A percentile compares a stretch with the other conserved stretches of the same genome.
These are phyloP conservation scores for Orycteropus afer DNA, from an alignment of 2,113 vertebrate genomes.

Conservation along the genomic window DNA sequence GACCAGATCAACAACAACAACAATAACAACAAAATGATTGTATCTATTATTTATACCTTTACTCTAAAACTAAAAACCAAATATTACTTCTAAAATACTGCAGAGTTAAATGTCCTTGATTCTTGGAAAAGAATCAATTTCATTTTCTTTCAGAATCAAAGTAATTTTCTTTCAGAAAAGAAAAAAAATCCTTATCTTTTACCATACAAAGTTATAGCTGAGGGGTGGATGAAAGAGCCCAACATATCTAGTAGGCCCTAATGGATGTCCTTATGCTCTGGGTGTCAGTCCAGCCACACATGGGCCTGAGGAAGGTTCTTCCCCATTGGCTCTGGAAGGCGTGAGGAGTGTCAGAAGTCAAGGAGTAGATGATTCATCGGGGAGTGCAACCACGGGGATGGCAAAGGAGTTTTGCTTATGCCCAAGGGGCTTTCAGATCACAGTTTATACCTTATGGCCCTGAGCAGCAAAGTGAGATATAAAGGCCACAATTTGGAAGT, in stretches of 20 bases:
- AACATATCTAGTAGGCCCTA: neutral
- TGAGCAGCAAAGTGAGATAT: neutral
- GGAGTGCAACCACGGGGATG: neutral
- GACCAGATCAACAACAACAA: neutral
- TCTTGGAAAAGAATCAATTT: too few relatives aligned
- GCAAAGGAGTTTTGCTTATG: neutral
- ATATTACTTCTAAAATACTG: neutral
- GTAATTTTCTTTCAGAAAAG: too few relatives aligned
- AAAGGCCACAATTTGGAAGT: neutral
- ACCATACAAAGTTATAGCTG: neutral
- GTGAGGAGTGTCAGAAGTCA: neutral
- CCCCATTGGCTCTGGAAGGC: too few relatives aligned
- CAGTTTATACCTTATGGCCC: neutral
- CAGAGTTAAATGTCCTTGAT: constrained; percentile 14
- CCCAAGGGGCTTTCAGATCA: neutral
- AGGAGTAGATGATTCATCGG: neutral
- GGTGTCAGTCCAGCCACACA: neutral
- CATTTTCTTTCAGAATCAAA: too few relatives aligned
- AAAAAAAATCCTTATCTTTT: neutral
- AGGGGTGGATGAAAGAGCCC: neutral
- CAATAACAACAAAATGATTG: neutral
- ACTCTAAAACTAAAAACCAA: neutral
- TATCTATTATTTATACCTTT: neutral
- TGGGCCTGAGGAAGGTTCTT: neutral
- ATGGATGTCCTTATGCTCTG: neutral